phyloP scores from a whole-genome alignment of 2,113 vertebrate genomes.

The Martes martes region DNA sequence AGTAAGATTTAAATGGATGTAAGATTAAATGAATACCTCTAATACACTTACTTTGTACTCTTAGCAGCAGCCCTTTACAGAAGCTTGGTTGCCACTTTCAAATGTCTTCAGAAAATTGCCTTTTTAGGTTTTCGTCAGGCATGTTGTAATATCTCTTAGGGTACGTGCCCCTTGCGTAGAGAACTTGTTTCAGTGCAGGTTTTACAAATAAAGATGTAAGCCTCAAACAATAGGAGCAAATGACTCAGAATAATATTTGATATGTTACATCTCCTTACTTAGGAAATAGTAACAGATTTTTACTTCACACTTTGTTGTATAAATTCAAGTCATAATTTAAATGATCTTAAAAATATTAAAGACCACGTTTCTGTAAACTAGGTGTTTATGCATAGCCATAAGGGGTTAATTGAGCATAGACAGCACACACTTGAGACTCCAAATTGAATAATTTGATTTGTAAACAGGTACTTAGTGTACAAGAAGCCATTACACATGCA shows the following conservation, averaged over 20 bases:
- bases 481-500: conserved; percentile 66
- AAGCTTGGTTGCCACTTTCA: background rate
- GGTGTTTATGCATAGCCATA: conserved; percentile 11
- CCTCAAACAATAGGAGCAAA: background rate
- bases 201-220: background rate
- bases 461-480: conserved; percentile 70
- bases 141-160: background rate
- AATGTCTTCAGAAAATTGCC: background rate
- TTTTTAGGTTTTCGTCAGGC: background rate
- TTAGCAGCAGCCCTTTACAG: background rate
- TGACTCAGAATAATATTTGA: background rate
- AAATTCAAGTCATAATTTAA: conserved; percentile 42
- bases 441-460: conserved; percentile 71
- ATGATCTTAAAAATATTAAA: conserved; percentile 51
- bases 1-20: background rate
- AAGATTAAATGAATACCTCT: background rate
- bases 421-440: conserved; percentile 34
- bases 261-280: background rate
- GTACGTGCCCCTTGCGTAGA: background rate
- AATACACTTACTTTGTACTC: background rate
- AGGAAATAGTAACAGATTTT: background rate
- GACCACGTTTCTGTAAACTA: conserved; percentile 9
- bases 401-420: conserved; percentile 63
- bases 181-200: background rate
- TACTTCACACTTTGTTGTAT: background rate